A percentile compares a stretch with the other conserved stretches of the same genome.
These are phyloP conservation scores for Megaceryle alcyon DNA, from an alignment of 2,797 vertebrate genomes.

Conservation along the genomic window DNA sequence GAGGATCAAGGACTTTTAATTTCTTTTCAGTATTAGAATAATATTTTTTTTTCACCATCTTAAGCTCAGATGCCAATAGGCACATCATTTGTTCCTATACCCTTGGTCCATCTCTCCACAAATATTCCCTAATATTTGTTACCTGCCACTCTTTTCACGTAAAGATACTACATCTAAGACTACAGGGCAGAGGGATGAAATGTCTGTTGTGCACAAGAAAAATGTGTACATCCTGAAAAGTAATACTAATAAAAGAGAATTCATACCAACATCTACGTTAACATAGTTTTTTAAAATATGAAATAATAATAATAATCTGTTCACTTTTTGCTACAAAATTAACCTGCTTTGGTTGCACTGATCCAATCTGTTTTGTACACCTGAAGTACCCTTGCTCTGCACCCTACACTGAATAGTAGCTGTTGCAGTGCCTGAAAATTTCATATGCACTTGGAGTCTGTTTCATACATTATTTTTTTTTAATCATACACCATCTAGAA, in stretches of 20 bases:
- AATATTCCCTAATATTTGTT: neutral
- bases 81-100: neutral
- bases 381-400: neutral
- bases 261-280: neutral
- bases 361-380: neutral
- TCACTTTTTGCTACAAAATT: slow-evolving; percentile 16
- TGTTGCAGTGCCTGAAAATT: neutral
- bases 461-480: slow-evolving; percentile 55
- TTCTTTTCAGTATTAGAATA: neutral
- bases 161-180: neutral
- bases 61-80: neutral
- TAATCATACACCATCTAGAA: slow-evolving; percentile 9
- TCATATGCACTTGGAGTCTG: slow-evolving; percentile 44
- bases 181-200: neutral
- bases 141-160: neutral
- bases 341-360: neutral
- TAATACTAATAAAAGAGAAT: neutral
- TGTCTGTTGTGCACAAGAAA: neutral
- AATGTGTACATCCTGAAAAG: neutral
- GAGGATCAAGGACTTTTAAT: neutral
- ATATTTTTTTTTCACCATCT: neutral
- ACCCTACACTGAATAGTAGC: neutral
- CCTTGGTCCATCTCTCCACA: neutral
- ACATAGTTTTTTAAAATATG: no score
- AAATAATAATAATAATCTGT: neutral